Conservation (phyloP, 30 jellyfish, hydroid and myxozoan genomes). For the Catostylus mosaicus region DNA sequence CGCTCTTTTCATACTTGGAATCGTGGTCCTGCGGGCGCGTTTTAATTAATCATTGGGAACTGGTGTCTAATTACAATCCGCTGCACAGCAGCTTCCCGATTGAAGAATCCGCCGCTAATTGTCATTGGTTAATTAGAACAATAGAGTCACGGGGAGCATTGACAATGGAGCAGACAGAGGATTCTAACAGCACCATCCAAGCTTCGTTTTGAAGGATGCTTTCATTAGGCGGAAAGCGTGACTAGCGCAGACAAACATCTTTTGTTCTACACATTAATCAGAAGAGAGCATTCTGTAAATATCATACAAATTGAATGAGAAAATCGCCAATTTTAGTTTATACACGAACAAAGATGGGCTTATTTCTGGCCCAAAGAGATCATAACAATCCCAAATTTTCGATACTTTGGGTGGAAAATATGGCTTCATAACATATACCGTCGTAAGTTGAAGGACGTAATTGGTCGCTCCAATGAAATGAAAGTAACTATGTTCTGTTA, state of each 20-base stretch:
- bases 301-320: conserved; percentile 51
- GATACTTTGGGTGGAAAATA: background rate
- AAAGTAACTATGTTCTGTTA: too few relatives aligned
- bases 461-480: too few relatives aligned
- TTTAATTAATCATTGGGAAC: conserved; percentile 80
- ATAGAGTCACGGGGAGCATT: conserved; percentile 81
- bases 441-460: too few relatives aligned
- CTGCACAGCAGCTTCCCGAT: conserved; percentile 80
- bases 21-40: conserved; percentile 87
- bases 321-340: conserved; percentile 25
- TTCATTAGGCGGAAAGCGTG: conserved; percentile 83
- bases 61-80: conserved; percentile 89
- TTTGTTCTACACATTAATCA: conserved; percentile 63
- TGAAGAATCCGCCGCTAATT: conserved; percentile 75
- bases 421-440: too few relatives aligned
- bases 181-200: conserved; percentile 59
- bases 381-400: background rate
- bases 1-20: conserved; percentile 22
- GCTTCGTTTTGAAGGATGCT: conserved; percentile 48
- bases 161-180: conserved; percentile 77
- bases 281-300: conserved; percentile 66
- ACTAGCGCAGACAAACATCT: conserved; percentile 73
- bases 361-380: background rate
- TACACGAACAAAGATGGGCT: conserved; percentile 2
- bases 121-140: conserved; percentile 81